Conservation (phyloP, 2,113 vertebrate genomes). For the Canis aureus region DNA sequence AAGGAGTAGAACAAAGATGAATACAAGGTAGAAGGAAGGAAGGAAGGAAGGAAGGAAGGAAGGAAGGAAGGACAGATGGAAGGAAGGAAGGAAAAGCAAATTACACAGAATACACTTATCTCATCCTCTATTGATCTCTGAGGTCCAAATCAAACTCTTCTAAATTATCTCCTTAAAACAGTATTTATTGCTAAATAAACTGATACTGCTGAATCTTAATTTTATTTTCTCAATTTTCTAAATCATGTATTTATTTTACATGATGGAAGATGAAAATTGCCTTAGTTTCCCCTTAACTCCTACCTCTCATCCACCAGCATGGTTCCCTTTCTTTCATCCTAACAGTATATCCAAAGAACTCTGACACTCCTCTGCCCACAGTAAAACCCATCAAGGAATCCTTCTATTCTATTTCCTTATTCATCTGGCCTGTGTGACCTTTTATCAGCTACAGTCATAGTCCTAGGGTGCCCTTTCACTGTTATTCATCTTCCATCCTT, state of each 20-base stretch:
- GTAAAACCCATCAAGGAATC: not conserved
- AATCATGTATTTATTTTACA: not conserved
- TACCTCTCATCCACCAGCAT: no score
- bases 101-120: not conserved
- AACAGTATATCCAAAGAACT: no score
- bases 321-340: not conserved
- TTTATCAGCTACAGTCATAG: not conserved
- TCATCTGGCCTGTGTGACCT: not conserved
- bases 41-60: accelerated
- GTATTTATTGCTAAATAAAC: not conserved
- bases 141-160: not conserved
- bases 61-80: no score
- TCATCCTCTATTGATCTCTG: not conserved
- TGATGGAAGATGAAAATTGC: not conserved
- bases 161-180: not conserved
- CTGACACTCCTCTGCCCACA: not conserved
- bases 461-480: not conserved
- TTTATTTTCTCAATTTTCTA: not conserved
- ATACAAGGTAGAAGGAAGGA: accelerated
- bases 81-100: not conserved
- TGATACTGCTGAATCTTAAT: not conserved
- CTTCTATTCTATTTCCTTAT: not conserved
- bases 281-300: not conserved
- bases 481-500: not conserved
- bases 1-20: no score